A percentile compares a stretch with the other conserved stretches of the same genome.
phyloP scores from a whole-genome alignment of 1,140 invertebrate species.

The Antheraea mylitta region DNA sequence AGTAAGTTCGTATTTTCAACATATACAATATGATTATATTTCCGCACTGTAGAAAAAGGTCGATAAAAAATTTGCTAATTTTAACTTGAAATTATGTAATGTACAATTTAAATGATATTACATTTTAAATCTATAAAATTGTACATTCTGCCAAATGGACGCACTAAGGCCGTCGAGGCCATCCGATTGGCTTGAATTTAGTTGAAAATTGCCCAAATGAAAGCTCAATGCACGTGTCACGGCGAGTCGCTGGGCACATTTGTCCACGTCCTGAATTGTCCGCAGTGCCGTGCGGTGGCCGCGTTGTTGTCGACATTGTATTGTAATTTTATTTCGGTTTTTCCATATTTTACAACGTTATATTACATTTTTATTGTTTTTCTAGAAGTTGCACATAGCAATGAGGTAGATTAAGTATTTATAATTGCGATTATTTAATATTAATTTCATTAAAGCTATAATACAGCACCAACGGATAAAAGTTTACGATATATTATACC shows the following conservation, averaged over 20 bases:
- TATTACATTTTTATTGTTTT: too few species aligned
- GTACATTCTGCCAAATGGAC: too few species aligned
- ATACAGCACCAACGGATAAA: too few species aligned
- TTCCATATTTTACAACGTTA: not conserved
- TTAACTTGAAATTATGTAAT: not conserved
- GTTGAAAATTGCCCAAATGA: constrained; percentile 72
- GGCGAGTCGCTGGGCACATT: constrained; percentile 60
- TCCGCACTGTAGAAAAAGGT: too few species aligned
- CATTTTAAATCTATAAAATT: not conserved
- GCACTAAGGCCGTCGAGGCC: not conserved
- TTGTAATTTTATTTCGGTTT: not conserved
- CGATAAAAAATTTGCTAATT: too few species aligned
- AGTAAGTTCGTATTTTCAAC: too few species aligned
- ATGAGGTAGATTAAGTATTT: too few species aligned
- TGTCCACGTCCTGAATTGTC: constrained; percentile 68
- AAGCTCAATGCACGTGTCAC: constrained; percentile 74
- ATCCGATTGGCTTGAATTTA: constrained; percentile 65
- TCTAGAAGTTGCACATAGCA: too few species aligned
- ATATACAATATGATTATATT: too few species aligned
- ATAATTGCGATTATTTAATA: too few species aligned
- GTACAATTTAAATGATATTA: not conserved
- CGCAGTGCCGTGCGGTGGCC: constrained; percentile 62
- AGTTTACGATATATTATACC: too few species aligned
- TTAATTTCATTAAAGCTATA: too few species aligned
- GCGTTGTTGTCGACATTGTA: constrained; percentile 13